These are phyloP conservation scores for Diadophis punctatus DNA, from an alignment of 2,113 vertebrate genomes.

Conservation along the genomic window DNA sequence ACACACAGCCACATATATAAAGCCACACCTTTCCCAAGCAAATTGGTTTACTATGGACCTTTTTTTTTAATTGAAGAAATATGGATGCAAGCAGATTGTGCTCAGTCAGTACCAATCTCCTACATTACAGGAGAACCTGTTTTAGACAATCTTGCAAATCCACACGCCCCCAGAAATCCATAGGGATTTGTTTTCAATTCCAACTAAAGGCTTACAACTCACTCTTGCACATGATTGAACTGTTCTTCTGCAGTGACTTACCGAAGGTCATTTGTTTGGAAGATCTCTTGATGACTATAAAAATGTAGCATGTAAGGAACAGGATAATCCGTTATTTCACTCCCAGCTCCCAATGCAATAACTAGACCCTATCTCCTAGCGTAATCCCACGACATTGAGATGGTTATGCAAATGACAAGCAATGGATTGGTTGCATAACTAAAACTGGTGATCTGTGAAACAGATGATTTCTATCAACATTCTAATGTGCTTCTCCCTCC, in stretches of 20 bases:
- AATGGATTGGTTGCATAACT: neutral
- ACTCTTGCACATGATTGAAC: neutral
- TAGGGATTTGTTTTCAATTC: neutral
- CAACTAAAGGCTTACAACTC: neutral
- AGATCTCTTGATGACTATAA: neutral
- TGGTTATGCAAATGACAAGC: constrained; percentile 6
- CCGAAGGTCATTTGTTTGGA: neutral
- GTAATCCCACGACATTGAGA: neutral
- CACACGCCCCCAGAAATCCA: neutral
- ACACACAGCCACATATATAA: too few species aligned
- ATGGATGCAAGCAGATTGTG: neutral
- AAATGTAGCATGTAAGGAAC: neutral
- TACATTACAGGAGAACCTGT: neutral
- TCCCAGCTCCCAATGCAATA: neutral
- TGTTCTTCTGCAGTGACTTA: neutral
- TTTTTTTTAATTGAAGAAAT: neutral
- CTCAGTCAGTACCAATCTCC: neutral
- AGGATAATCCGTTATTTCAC: constrained; percentile 1
- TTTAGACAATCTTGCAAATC: neutral
- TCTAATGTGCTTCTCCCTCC: neutral
- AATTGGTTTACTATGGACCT: neutral
- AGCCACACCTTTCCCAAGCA: too few species aligned
- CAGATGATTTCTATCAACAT: neutral
- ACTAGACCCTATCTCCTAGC: neutral
- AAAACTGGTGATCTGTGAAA: neutral